Evolutionary conservation across 2,888 invertebrate genomes (phyloP).

Genomic region (Taphrorychus bicolor): DNA sequence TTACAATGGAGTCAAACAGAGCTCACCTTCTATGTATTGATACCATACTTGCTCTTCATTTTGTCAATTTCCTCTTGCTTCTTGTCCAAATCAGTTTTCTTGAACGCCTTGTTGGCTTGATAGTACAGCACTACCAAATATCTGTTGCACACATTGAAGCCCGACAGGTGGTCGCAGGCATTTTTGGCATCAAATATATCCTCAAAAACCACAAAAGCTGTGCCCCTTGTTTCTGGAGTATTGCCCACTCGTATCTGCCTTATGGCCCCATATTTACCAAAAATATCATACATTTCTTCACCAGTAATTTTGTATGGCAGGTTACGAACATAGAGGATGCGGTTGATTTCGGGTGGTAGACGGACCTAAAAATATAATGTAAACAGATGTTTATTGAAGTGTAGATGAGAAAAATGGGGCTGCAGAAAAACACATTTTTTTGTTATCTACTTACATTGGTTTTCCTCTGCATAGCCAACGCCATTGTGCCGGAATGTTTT

Average conservation of each 20-base stretch:
- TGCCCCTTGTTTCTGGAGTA: constrained; percentile 96
- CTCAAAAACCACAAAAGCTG: constrained; percentile 99
- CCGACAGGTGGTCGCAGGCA: constrained; percentile 98
- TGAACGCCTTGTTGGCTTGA: constrained; percentile 95
- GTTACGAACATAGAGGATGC: constrained; percentile 95
- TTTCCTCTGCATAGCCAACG: constrained; percentile 77
- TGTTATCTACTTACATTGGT: constrained; percentile 69
- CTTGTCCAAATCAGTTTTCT: constrained; percentile 93
- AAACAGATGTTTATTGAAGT: background rate
- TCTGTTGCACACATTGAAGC: constrained; percentile 98
- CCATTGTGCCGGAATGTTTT: constrained; percentile 61
- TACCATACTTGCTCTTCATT: constrained; percentile 93
- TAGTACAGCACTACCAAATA: constrained; percentile 99
- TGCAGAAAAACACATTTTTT: too few relatives aligned
- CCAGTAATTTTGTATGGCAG: constrained; percentile 99
- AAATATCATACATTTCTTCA: constrained; percentile 99
- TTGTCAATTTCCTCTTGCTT: constrained; percentile 95
- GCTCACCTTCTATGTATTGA: constrained; percentile 61
- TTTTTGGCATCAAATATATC: constrained; percentile 99
- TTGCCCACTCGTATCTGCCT: constrained; percentile 98
- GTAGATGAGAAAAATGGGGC: background rate
- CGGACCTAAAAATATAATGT: constrained; percentile 79
- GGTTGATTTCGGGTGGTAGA: constrained; percentile 97
- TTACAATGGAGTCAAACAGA: too few relatives aligned
- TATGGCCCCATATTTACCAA: constrained; percentile 99